Conservation (phyloP, 2,113 vertebrate species). For the Orthonyx spaldingii region DNA sequence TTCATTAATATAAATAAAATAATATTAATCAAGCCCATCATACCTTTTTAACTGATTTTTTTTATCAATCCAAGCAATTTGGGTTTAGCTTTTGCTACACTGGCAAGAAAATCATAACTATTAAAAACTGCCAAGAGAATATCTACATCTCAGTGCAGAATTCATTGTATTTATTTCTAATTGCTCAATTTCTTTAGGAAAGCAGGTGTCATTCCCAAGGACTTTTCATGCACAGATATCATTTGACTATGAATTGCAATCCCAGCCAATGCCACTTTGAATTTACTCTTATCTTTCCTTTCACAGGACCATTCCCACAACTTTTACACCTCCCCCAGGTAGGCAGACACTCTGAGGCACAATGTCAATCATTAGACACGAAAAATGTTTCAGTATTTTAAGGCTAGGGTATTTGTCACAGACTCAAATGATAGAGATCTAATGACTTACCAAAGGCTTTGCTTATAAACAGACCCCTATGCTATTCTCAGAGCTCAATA, state of each 20-base stretch:
- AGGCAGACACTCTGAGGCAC: not conserved
- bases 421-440: not conserved
- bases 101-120: not conserved
- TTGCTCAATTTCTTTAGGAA: not conserved
- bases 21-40: not conserved
- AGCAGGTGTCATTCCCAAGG: not conserved
- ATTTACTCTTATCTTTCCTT: conserved; percentile 20
- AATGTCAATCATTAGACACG: not conserved
- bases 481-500: not conserved
- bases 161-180: not conserved
- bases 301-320: not conserved
- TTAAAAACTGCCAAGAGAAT: not conserved
- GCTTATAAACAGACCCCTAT: not conserved
- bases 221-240: not conserved
- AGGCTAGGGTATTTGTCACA: not conserved
- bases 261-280: not conserved
- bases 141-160: not conserved
- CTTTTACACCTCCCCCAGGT: not conserved
- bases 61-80: not conserved
- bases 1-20: not conserved
- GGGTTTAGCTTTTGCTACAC: not conserved
- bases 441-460: not conserved
- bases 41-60: not conserved
- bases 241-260: not conserved
- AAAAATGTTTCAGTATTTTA: conserved; percentile 14